phyloP scores from a whole-genome alignment of 2,113 vertebrate genomes.

The Rattus rattus region DNA sequence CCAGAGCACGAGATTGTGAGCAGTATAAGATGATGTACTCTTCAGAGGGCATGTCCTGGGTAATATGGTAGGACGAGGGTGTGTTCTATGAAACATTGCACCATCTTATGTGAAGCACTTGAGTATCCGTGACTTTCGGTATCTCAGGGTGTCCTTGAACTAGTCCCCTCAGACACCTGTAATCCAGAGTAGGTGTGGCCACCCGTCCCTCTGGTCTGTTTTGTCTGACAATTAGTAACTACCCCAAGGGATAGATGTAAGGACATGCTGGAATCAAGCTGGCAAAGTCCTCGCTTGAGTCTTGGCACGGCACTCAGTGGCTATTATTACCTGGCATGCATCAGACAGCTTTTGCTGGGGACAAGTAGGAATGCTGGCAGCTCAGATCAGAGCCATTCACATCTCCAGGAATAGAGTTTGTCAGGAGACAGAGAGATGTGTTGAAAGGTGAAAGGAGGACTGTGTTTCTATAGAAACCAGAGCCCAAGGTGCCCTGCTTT shows the following conservation, averaged over 20 bases:
- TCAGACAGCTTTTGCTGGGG: not conserved
- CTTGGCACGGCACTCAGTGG: rapidly evolving
- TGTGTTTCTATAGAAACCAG: constrained; percentile 75
- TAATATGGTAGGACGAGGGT: not conserved
- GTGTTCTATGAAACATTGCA: not conserved
- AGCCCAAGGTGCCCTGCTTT: not conserved
- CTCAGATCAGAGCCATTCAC: not conserved
- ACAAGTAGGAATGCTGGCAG: not conserved
- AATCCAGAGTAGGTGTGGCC: not conserved
- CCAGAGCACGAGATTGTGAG: not conserved
- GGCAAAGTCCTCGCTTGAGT: not conserved
- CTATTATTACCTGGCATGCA: rapidly evolving
- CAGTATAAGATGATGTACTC: not conserved
- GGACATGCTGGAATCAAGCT: not conserved
- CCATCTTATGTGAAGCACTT: not conserved
- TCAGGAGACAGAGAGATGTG: not conserved
- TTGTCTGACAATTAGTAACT: not conserved
- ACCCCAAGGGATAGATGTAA: rapidly evolving
- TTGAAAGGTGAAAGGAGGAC: constrained; percentile 23
- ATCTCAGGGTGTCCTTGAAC: not conserved
- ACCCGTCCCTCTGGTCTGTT: too few relatives aligned
- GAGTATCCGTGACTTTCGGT: not conserved
- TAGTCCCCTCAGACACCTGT: not conserved
- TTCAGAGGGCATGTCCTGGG: not conserved
- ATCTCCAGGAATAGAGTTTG: not conserved